Conservation (phyloP, 2,113 vertebrate genomes). For the Antidorcas marsupialis region DNA sequence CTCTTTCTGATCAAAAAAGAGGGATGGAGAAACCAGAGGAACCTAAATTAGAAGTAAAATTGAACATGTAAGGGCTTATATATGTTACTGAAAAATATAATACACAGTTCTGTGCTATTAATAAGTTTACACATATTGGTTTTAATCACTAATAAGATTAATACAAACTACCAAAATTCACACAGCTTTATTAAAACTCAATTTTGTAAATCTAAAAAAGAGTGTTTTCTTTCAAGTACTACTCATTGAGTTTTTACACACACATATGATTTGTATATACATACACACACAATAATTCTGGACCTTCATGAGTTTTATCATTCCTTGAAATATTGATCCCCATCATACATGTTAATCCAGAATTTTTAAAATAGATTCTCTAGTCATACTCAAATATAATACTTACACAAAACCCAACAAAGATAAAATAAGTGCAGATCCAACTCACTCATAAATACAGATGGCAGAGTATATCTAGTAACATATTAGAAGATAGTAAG, state of each 20-base stretch:
- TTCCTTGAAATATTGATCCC: not conserved
- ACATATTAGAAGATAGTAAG: not conserved
- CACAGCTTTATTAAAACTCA: not conserved
- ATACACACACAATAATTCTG: not conserved
- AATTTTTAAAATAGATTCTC: not conserved
- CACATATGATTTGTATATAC: not conserved
- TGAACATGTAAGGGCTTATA: not conserved
- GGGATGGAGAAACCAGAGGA: not conserved
- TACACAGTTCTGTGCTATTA: not conserved
- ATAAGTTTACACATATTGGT: not conserved
- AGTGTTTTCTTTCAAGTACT: not conserved
- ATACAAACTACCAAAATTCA: not conserved
- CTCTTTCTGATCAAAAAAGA: not conserved
- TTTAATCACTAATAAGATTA: not conserved
- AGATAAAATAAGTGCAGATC: not conserved
- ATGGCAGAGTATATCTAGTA: not conserved
- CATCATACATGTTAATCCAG: not conserved
- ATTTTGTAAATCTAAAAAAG: not conserved
- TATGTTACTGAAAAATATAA: not conserved
- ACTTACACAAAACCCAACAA: not conserved
- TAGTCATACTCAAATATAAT: not conserved
- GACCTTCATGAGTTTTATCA: not conserved
- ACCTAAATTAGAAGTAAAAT: not conserved
- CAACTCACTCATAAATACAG: not conserved
- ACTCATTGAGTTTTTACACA: not conserved